Evolutionary conservation across 2,113 vertebrate genomes (phyloP), one percentile per base, ranked within the genome.

Genomic region (Halcyon senegalensis): DNA sequence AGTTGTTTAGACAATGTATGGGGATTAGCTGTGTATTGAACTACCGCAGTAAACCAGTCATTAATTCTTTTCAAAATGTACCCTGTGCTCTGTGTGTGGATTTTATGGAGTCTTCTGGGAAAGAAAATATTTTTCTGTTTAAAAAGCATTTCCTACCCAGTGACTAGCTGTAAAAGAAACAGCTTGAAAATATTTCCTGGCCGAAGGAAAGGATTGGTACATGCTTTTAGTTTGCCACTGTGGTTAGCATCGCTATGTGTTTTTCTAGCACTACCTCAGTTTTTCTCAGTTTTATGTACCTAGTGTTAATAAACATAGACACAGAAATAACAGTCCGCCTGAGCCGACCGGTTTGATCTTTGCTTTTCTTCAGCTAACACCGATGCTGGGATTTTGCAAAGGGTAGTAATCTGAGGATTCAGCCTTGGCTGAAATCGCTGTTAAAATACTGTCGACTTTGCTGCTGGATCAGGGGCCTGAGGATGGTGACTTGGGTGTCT

Each of bases 61-160:
- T 87, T 93, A 84, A 79, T 95, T 91, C 62, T 83, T 66, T 39
- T 94, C 37, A 72, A 56, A 87, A 72, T 16, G 44, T 70, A 64
- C 46, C 23, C 66, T 87, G 53, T 87, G 31, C 50, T 91, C 43
- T 60, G 35, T 86, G 64, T 6, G 1, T 44, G 41, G 62, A 70
- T 92, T 96, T 96, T 79, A 77, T 64, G 70, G 70, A 72, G 50
- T 93, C 37, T 89, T 87, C 80, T 96, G 95, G 84, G 91, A 94
- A 95, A 89, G 64, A 85, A 95, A 93, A 77, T 95, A 84, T 83
- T 94, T 90, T 87, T 89, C 84, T 94, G 77, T 83, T 58, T 83
- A 67, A 90, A 93, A 93, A 95, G 73, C 73, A 85, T 94, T 95
- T 97, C 77, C 84, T 94, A 89, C 50, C 37, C 81, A 83, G 53